Percentiles rank a stretch among this genome's conserved stretches.
These are phyloP conservation scores for Notodonta dromedarius DNA, from an alignment of 2,888 invertebrate species.

Conservation along the genomic window DNA sequence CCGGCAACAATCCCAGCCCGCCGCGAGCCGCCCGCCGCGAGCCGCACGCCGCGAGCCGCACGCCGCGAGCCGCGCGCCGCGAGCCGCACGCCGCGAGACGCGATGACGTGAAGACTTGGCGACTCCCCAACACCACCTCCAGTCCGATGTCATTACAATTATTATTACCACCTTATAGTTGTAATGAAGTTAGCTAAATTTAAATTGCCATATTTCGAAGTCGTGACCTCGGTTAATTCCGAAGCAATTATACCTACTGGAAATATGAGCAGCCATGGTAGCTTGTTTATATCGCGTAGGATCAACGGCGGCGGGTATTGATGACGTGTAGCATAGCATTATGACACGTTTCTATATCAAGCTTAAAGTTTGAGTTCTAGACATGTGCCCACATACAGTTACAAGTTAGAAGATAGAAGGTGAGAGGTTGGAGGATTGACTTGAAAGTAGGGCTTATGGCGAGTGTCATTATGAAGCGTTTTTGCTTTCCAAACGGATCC, in stretches of 20 bases:
- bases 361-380: no score
- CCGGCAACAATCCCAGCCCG: background rate
- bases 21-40: no score
- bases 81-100: no score
- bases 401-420: no score
- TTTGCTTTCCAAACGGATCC: no score
- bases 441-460: no score
- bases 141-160: constrained; percentile 22
- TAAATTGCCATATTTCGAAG: constrained; percentile 18
- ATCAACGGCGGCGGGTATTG: constrained; percentile 5
- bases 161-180: constrained; percentile 23
- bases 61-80: background rate
- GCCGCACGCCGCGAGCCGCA: background rate
- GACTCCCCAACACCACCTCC: background rate
- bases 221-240: constrained; percentile 10
- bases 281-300: constrained; percentile 5
- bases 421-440: no score
- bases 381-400: no score
- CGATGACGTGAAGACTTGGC: no score
- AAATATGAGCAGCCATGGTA: constrained; percentile 17
- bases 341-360: background rate
- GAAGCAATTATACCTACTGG: constrained; percentile 11
- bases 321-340: background rate
- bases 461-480: no score
- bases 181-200: constrained; percentile 32